Percentiles rank a stretch among this genome's conserved stretches.
These are phyloP conservation scores for Gobiocypris rarus DNA, from an alignment of 2,113 vertebrate genomes.

Conservation along the genomic window DNA sequence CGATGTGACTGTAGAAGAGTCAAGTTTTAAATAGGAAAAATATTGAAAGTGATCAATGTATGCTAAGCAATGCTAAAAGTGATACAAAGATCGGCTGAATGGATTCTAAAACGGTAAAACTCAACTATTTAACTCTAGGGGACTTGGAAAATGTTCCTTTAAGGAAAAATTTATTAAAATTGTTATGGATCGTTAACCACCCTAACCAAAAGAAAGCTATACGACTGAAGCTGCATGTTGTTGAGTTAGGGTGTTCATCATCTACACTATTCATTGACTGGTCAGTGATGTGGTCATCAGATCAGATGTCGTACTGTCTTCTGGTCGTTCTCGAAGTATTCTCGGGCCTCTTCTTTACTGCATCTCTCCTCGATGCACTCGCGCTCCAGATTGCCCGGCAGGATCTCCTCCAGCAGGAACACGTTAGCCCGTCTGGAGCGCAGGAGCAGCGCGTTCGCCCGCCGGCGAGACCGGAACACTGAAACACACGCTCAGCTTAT, in stretches of 20 bases:
- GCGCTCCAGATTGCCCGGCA: conserved; percentile 85
- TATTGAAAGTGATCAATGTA: too few species aligned
- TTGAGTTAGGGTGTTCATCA: not conserved
- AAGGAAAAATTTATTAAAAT: not conserved
- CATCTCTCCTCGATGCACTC: conserved; percentile 90
- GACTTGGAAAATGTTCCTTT: too few species aligned
- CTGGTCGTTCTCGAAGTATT: conserved; percentile 81
- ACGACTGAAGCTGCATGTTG: not conserved
- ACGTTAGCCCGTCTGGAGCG: conserved; percentile 77
- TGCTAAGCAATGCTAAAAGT: too few species aligned
- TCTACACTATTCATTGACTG: not conserved
- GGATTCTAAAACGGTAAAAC: too few species aligned
- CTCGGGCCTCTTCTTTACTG: conserved; percentile 85
- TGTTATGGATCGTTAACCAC: not conserved
- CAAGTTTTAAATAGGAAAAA: too few species aligned
- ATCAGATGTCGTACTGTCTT: conserved; percentile 69
- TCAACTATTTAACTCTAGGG: too few species aligned
- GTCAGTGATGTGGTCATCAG: not conserved
- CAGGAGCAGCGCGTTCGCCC: conserved; percentile 67
- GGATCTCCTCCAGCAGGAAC: conserved; percentile 83
- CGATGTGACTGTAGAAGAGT: too few species aligned
- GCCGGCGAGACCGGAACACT: conserved; percentile 73
- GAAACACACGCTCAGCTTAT: not conserved
- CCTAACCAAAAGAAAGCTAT: not conserved
- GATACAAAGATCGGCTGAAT: too few species aligned